Evolutionary conservation across 2,113 vertebrate genomes (phyloP).

Genomic region (Pseudorhombus dupliciocellatus): DNA sequence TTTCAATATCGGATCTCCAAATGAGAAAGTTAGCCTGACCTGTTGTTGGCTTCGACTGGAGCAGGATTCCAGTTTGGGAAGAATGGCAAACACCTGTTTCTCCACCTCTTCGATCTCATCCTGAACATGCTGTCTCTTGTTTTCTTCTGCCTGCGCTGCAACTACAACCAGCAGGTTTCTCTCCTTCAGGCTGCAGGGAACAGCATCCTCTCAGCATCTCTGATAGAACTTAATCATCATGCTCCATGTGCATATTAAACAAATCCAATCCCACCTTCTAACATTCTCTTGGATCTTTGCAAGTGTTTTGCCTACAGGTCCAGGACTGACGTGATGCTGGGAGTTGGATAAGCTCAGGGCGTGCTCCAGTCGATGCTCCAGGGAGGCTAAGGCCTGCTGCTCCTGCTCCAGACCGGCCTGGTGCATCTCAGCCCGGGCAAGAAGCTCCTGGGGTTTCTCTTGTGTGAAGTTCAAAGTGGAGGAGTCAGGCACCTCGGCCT

Average conservation of each 20-base stretch:
- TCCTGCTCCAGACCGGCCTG: conserved; percentile 82
- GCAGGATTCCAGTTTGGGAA: conserved; percentile 58
- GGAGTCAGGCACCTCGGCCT: conserved; percentile 83
- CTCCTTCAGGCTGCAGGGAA: conserved; percentile 82
- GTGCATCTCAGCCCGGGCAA: conserved; percentile 73
- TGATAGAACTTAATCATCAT: conserved; percentile 6
- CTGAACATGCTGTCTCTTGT: conserved; percentile 77
- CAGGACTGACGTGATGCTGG: conserved; percentile 25
- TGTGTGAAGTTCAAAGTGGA: conserved; percentile 74
- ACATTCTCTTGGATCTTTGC: conserved; percentile 84
- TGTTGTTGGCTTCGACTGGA: conserved; percentile 72
- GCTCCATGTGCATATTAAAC: background rate
- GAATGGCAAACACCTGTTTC: conserved; percentile 61
- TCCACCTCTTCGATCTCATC: conserved; percentile 83
- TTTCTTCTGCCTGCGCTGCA: conserved; percentile 80
- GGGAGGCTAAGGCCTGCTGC: conserved; percentile 79
- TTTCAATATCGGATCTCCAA: background rate
- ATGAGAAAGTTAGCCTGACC: conserved; percentile 70
- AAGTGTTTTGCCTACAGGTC: conserved; percentile 80
- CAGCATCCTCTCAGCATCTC: conserved; percentile 17
- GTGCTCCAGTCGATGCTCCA: conserved; percentile 80
- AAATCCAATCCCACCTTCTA: conserved; percentile 79
- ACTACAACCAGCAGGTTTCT: conserved; percentile 78
- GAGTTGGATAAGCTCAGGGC: conserved; percentile 69
- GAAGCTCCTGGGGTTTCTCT: conserved; percentile 80